Conservation (phyloP, 2,888 invertebrate species). For the Steinernema carpocapsae region DNA sequence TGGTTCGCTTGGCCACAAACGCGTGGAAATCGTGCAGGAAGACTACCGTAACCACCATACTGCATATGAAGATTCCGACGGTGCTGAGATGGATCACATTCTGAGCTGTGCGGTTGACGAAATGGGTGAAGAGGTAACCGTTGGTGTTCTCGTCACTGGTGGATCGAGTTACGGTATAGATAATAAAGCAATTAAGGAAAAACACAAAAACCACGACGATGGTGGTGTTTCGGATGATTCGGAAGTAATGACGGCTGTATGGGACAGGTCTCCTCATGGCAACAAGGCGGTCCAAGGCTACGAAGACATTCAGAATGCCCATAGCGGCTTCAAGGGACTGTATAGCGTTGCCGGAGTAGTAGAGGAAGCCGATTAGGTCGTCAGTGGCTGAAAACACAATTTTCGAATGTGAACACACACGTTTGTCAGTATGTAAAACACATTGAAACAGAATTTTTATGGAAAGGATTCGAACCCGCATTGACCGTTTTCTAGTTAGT, state of each 20-base stretch:
- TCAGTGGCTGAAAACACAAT: background rate
- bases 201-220: background rate
- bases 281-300: background rate
- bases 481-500: too few relatives aligned
- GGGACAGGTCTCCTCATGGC: background rate
- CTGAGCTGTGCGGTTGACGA: background rate
- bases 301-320: slow-evolving; percentile 1
- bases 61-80: background rate
- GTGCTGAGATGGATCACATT: background rate
- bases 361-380: background rate
- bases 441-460: too few relatives aligned
- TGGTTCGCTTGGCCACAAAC: background rate
- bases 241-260: background rate
- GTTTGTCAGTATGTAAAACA: too few relatives aligned
- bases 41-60: background rate
- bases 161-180: background rate
- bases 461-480: too few relatives aligned
- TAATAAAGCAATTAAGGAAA: background rate
- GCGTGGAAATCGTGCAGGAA: background rate
- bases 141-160: background rate
- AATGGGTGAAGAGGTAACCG: background rate
- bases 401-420: too few relatives aligned
- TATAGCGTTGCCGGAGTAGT: background rate
- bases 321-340: background rate
- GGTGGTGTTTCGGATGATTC: background rate